Evolutionary conservation across 2,797 vertebrate species (phyloP), one percentile per base, ranked within the genome.

Genomic region (Pseudochromis fuscus): DNA sequence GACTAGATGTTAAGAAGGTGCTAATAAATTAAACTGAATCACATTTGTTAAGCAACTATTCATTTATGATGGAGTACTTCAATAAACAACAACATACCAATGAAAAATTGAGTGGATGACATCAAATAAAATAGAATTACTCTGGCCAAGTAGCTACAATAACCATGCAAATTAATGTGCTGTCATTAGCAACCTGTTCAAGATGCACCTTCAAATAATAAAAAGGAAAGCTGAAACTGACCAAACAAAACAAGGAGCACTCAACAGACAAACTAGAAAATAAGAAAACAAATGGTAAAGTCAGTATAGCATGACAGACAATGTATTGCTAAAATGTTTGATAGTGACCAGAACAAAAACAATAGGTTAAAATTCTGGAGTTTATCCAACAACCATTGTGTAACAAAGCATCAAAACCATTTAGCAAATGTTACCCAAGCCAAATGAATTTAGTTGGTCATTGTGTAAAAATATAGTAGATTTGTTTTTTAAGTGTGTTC

Each of bases 361-460:
- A 38, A 13, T 38, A 60, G 16, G 49, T 55, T 42, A 11, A 42
- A 23, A 10, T 46, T 50, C 1, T 3, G 9, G 19, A 46, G 25
- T 18, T 11, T 21, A 49, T 61, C 63, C 72, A n/a, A 44, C 33
- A 62, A 19, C 65, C 23, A 56, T 45, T 27, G 24, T 74, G 56
- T 70, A 70, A 72, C 73, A 69, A 50, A 72, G 48, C 63, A 55
- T 7, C 9, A 42, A 58, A 57, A 57, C 53, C 35, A 10, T 4
- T 48, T 28, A 60, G 30, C 27, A 49, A 42, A 40, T 51, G 64
- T 61, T 23, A 61, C 2, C 45, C 3, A n/a, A 53, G 42, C 23
- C 19, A 11, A 55, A 1, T 64, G 44, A 38, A 31, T 42, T 52
- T 12, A 24, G 35, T 24, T 13, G 33, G 11, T 19, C 16, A 38